These are phyloP conservation scores for Chionis minor DNA, from an alignment of 2,113 vertebrate genomes.

Conservation along the genomic window DNA sequence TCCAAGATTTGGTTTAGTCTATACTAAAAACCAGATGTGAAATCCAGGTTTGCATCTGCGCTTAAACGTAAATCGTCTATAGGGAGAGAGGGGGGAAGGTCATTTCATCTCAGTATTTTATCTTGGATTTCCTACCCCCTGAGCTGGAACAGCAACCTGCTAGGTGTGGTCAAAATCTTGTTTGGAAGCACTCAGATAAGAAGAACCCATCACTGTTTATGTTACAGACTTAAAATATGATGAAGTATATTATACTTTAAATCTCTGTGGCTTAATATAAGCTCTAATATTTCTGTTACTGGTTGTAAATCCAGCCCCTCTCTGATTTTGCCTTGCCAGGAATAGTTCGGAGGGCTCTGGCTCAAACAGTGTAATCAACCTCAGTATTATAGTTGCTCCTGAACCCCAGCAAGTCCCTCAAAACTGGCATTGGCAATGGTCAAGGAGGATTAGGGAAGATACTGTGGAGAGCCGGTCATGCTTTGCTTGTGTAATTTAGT, in stretches of 20 bases:
- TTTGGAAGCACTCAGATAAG: not conserved
- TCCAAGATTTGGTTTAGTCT: constrained; percentile 27
- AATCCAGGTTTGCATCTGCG: not conserved
- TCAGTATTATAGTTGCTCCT: not conserved
- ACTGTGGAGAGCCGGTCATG: not conserved
- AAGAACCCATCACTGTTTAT: not conserved
- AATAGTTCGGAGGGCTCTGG: not conserved
- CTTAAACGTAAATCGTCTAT: not conserved
- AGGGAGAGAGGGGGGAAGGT: not conserved
- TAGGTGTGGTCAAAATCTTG: not conserved
- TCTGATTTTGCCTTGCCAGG: not conserved
- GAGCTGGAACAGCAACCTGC: not conserved
- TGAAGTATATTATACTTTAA: not conserved
- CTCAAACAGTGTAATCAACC: fast-evolving
- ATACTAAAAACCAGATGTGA: not conserved
- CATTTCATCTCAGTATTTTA: not conserved
- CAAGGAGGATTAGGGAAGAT: not conserved
- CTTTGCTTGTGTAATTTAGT: not conserved
- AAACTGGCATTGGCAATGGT: fast-evolving
- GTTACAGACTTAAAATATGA: not conserved
- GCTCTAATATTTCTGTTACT: not conserved
- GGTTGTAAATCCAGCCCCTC: not conserved
- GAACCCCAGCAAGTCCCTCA: not conserved
- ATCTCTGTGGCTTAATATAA: not conserved
- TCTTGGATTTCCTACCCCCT: not conserved